Conservation (phyloP, 2,113 vertebrate species). For the Pluvialis apricaria region DNA sequence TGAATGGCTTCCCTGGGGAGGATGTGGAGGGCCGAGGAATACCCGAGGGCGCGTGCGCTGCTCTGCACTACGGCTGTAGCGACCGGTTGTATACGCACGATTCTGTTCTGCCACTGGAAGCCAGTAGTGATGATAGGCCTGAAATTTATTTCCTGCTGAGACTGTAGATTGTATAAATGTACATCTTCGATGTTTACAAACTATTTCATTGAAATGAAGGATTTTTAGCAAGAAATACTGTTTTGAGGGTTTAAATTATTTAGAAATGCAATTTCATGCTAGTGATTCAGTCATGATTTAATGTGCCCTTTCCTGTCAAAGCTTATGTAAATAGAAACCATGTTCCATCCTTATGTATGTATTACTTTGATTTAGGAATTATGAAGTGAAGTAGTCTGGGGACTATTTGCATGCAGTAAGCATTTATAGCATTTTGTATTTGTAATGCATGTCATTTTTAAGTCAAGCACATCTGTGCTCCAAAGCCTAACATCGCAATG, state of each 20-base stretch:
- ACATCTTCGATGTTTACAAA: conserved; percentile 40
- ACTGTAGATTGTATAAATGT: conserved; percentile 72
- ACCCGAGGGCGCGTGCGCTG: conserved; percentile 86
- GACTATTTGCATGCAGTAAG: conserved; percentile 77
- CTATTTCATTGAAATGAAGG: neutral
- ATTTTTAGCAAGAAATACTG: neutral
- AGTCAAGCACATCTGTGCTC: conserved; percentile 50
- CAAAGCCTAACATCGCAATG: conserved; percentile 19
- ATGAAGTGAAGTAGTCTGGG: conserved; percentile 25
- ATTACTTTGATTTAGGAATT: conserved; percentile 18
- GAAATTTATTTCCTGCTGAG: conserved; percentile 95
- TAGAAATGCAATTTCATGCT: conserved; percentile 49
- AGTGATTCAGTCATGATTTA: conserved; percentile 51
- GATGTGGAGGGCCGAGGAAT: conserved; percentile 78
- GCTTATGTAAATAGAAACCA: neutral
- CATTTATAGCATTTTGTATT: conserved; percentile 53
- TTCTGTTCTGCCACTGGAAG: conserved; percentile 71
- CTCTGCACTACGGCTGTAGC: conserved; percentile 63
- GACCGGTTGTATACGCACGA: conserved; percentile 73
- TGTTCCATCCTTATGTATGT: conserved; percentile 20
- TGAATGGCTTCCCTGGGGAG: conserved; percentile 63
- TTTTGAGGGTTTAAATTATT: conserved; percentile 25
- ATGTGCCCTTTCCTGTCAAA: conserved; percentile 8
- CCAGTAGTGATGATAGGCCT: conserved; percentile 79
- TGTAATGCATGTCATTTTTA: conserved; percentile 71